Evolutionary conservation across 2,113 vertebrate genomes (phyloP).

Genomic region (Myocastor coypus): DNA sequence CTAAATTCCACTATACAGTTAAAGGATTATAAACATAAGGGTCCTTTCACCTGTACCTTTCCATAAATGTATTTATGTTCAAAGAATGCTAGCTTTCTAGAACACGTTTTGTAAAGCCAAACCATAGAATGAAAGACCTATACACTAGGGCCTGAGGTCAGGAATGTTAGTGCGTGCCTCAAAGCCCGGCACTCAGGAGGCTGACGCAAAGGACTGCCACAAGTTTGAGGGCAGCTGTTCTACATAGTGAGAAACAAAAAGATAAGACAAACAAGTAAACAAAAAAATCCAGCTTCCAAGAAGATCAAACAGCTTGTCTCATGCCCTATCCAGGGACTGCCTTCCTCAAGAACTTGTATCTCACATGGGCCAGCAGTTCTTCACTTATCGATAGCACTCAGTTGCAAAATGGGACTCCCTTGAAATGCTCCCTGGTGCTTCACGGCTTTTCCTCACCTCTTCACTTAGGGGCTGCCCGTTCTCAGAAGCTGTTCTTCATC

Average conservation of each 20-base stretch:
- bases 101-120: neutral
- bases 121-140: neutral
- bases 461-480: neutral
- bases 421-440: neutral
- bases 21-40: neutral
- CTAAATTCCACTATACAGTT: conserved; percentile 19
- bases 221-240: neutral
- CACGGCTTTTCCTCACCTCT: neutral
- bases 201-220: neutral
- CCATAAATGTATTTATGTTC: neutral
- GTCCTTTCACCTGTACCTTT: neutral
- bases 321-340: neutral
- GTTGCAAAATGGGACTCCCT: neutral
- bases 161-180: neutral
- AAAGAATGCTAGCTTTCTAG: conserved; percentile 37
- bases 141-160: neutral
- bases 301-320: neutral
- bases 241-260: neutral
- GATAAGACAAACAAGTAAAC: neutral
- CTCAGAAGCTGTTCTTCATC: neutral
- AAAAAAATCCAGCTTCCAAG: neutral
- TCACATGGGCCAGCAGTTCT: neutral
- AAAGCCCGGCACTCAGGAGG: neutral
- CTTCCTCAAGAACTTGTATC: neutral
- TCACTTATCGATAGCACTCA: neutral